Percentiles rank a stretch among this genome's conserved stretches.
Evolutionary conservation across 2,888 invertebrate genomes (phyloP).

Genomic region (Caenorhabditis uteleia): DNA sequence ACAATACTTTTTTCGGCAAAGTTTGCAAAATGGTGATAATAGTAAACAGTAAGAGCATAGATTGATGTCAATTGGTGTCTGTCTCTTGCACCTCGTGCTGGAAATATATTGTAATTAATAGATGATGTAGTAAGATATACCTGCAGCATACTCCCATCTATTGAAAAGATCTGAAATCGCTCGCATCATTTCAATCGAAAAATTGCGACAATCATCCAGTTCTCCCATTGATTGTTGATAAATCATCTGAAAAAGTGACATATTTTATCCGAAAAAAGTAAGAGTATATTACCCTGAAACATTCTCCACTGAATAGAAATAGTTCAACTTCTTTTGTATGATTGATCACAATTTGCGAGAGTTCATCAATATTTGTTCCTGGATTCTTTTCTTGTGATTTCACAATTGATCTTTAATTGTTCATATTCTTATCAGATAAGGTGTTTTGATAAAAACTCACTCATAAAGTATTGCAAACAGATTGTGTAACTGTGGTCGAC

Average conservation of each 20-base stretch:
- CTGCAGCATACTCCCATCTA: slow-evolving; percentile 56
- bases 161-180: slow-evolving; percentile 39
- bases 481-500: slow-evolving; percentile 19
- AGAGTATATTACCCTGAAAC: too few relatives aligned
- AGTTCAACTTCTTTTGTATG: too few relatives aligned
- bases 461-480: too few relatives aligned
- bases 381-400: too few relatives aligned
- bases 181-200: slow-evolving; percentile 47
- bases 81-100: slow-evolving; percentile 52
- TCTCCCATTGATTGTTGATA: slow-evolving; percentile 44
- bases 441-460: too few relatives aligned
- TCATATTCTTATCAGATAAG: too few relatives aligned
- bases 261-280: too few relatives aligned
- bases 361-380: too few relatives aligned
- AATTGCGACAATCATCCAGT: slow-evolving; percentile 39
- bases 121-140: slow-evolving; percentile 7
- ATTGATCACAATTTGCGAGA: too few relatives aligned
- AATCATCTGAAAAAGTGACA: slow-evolving; percentile 35
- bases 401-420: too few relatives aligned
- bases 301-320: too few relatives aligned
- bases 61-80: slow-evolving; percentile 45
- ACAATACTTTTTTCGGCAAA: slow-evolving; percentile 37
- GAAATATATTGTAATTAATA: background rate
- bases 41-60: slow-evolving; percentile 49
- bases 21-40: slow-evolving; percentile 50